A percentile compares a stretch with the other conserved stretches of the same genome.
These are phyloP conservation scores for Alosa sapidissima DNA, from an alignment of 2,797 vertebrate genomes.

Conservation along the genomic window DNA sequence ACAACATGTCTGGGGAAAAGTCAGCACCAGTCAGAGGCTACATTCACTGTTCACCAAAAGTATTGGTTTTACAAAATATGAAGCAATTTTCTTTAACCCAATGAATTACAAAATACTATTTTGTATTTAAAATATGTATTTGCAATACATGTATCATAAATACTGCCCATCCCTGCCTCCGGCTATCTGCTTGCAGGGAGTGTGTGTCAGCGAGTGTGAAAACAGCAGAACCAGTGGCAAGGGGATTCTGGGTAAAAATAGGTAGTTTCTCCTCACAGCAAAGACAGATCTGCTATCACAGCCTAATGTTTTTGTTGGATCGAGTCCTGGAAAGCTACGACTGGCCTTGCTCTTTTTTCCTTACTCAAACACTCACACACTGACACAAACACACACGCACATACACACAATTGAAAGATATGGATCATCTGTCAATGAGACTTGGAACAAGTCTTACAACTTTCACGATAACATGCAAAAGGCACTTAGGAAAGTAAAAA, in stretches of 20 bases:
- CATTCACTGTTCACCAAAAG: no score
- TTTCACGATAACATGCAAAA: not conserved
- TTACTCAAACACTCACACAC: not conserved
- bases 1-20: no score
- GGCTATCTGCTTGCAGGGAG: not conserved
- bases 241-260: not conserved
- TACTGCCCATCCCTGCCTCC: not conserved
- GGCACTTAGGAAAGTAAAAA: not conserved
- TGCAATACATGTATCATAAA: no score
- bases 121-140: no score
- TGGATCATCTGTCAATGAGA: conserved; percentile 20
- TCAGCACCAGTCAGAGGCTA: no score
- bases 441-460: not conserved
- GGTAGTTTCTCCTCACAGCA: conserved; percentile 21
- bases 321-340: conserved; percentile 10
- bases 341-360: not conserved
- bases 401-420: not conserved
- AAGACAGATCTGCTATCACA: conserved; percentile 22
- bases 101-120: no score
- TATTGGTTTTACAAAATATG: no score
- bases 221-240: not conserved
- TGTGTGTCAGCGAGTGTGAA: not conserved
- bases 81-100: no score
- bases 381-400: not conserved
- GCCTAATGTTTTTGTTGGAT: conserved; percentile 17